A percentile compares a stretch with the other conserved stretches of the same genome.
Evolutionary conservation across 2,888 invertebrate genomes (phyloP).

Genomic region (Caenorhabditis macrosperma): DNA sequence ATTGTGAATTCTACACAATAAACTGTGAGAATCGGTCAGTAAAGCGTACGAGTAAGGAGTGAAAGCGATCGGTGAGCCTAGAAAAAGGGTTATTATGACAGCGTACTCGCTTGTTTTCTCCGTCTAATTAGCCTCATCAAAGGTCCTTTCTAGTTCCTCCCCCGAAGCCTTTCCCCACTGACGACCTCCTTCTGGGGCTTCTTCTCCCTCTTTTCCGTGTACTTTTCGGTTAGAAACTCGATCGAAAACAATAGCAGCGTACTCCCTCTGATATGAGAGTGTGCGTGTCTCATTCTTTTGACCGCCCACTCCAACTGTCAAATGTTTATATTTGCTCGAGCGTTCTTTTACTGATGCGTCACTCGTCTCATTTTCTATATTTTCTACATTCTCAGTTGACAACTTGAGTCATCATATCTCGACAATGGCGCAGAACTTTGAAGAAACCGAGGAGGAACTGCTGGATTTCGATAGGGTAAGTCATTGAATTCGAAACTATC

Average conservation of each 20-base stretch:
- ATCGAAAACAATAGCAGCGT: conserved; percentile 16
- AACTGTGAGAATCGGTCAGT: neutral
- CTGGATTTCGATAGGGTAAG: conserved; percentile 58
- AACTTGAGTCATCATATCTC: neutral
- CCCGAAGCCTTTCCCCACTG: neutral
- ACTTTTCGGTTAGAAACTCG: too few relatives aligned
- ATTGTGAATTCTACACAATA: neutral
- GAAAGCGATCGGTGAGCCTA: neutral
- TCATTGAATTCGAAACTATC: neutral
- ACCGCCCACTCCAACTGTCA: conserved; percentile 28
- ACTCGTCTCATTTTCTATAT: conserved; percentile 9
- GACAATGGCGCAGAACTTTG: conserved; percentile 4
- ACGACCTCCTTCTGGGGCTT: neutral
- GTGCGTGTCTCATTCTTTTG: conserved; percentile 20
- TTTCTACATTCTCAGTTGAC: neutral
- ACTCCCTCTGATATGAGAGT: neutral
- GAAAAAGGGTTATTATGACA: neutral
- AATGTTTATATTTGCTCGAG: conserved; percentile 34
- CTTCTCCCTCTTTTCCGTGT: too few relatives aligned
- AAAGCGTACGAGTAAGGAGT: neutral
- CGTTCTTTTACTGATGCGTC: conserved; percentile 20
- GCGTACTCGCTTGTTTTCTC: neutral
- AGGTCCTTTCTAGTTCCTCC: neutral
- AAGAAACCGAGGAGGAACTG: conserved; percentile 41
- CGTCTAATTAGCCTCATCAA: conserved; percentile 22